phyloP scores from a whole-genome alignment of 2,888 invertebrate species.

The Drosophila kambysellisi region DNA sequence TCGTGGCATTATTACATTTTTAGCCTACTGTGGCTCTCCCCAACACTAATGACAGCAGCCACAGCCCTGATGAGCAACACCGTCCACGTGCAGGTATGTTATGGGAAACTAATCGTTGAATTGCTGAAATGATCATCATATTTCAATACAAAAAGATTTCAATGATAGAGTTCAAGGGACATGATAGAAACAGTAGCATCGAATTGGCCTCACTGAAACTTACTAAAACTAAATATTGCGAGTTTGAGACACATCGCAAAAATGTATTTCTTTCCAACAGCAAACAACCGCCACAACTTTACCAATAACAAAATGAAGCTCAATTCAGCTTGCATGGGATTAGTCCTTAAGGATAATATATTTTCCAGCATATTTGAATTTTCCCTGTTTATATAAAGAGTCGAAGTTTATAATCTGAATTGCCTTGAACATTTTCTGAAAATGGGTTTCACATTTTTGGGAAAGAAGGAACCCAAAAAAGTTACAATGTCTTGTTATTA shows the following conservation, averaged over 20 bases:
- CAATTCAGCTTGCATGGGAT: too few relatives aligned
- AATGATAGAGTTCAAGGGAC: not conserved
- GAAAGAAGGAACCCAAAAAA: not conserved
- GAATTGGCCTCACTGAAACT: not conserved
- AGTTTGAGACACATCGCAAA: not conserved
- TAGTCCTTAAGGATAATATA: too few relatives aligned
- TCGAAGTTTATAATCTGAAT: not conserved
- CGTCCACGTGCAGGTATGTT: constrained; percentile 70
- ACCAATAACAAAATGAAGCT: not conserved
- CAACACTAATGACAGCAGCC: constrained; percentile 52
- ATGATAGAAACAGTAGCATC: not conserved
- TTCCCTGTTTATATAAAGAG: not conserved
- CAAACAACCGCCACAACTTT: not conserved
- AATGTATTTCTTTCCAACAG: not conserved
- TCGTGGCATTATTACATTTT: constrained; percentile 1
- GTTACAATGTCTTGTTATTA: not conserved
- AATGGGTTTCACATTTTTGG: not conserved
- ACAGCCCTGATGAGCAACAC: constrained; percentile 60
- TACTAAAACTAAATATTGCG: not conserved
- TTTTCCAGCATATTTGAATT: not conserved
- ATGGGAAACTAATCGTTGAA: not conserved
- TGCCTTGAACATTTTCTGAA: not conserved
- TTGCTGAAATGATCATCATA: not conserved
- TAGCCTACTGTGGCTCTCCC: constrained; percentile 61
- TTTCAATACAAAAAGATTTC: not conserved